Conservation (phyloP, 2,113 vertebrate genomes). For the Gadus macrocephalus region DNA sequence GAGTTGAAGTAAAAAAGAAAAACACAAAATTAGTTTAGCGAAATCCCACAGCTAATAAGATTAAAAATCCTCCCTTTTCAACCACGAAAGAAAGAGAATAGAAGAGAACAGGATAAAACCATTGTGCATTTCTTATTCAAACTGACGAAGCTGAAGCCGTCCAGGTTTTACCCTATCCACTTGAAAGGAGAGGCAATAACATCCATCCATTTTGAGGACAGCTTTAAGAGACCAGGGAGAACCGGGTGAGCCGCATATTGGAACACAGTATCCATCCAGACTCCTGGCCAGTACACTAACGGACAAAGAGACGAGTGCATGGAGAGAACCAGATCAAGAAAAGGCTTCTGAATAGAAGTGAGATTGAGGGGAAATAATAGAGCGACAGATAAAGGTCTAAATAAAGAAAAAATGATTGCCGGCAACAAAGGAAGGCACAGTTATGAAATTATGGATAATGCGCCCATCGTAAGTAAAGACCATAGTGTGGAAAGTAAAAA, state of each 20-base stretch:
- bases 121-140: slow-evolving; percentile 26
- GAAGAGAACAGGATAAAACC: slow-evolving; percentile 20
- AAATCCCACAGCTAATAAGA: slow-evolving; percentile 52
- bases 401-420: neutral
- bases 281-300: neutral
- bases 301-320: neutral
- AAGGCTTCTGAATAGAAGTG: neutral
- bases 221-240: slow-evolving; percentile 35
- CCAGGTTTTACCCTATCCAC: slow-evolving; percentile 26
- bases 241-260: slow-evolving; percentile 31
- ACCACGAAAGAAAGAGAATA: neutral
- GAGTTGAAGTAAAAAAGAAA: slow-evolving; percentile 55
- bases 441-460: too few relatives aligned
- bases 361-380: neutral
- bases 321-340: neutral
- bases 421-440: neutral
- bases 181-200: slow-evolving; percentile 40
- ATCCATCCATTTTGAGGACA: slow-evolving; percentile 28
- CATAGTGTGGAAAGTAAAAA: too few relatives aligned
- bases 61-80: slow-evolving; percentile 38
- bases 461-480: too few relatives aligned
- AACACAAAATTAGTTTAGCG: slow-evolving; percentile 53
- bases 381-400: too few relatives aligned
- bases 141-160: slow-evolving; percentile 24
- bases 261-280: slow-evolving; percentile 16